phyloP scores from a whole-genome alignment of 2,797 vertebrate genomes.

The Strix occidentalis region DNA sequence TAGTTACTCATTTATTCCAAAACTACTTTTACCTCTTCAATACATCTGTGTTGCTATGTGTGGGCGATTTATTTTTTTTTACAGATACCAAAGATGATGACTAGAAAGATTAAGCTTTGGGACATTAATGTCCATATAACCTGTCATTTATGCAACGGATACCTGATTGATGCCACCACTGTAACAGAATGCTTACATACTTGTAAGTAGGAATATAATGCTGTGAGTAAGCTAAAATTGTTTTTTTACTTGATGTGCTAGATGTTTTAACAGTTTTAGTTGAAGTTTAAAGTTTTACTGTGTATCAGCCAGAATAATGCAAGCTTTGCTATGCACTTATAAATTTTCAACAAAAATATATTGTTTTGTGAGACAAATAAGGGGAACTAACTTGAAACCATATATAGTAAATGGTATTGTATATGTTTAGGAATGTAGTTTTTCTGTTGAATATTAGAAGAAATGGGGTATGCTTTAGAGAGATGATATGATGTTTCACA shows the following conservation, averaged over 20 bases:
- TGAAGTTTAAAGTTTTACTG: background rate
- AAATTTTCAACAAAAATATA: background rate
- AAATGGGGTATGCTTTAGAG: background rate
- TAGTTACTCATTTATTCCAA: background rate
- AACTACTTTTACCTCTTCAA: background rate
- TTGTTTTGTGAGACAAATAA: background rate
- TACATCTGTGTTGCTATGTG: background rate
- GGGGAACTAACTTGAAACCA: background rate
- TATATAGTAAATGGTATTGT: background rate
- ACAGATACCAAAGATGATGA: slow-evolving; percentile 90
- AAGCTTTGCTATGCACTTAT: background rate
- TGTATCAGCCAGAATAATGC: background rate
- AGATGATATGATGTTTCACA: background rate
- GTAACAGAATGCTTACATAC: slow-evolving; percentile 98
- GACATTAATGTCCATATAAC: slow-evolving; percentile 98
- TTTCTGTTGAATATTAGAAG: background rate
- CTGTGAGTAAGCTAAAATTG: background rate
- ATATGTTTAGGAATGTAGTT: background rate
- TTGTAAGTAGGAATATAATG: slow-evolving; percentile 79
- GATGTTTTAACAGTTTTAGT: background rate
- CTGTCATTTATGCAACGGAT: slow-evolving; percentile 94
- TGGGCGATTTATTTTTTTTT: slow-evolving; percentile 7
- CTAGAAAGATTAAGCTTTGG: slow-evolving; percentile 96
- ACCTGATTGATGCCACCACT: slow-evolving; percentile 96
- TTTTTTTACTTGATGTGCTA: background rate